phyloP scores from a whole-genome alignment of 2,113 vertebrate genomes.

The Terrapene triunguis region DNA sequence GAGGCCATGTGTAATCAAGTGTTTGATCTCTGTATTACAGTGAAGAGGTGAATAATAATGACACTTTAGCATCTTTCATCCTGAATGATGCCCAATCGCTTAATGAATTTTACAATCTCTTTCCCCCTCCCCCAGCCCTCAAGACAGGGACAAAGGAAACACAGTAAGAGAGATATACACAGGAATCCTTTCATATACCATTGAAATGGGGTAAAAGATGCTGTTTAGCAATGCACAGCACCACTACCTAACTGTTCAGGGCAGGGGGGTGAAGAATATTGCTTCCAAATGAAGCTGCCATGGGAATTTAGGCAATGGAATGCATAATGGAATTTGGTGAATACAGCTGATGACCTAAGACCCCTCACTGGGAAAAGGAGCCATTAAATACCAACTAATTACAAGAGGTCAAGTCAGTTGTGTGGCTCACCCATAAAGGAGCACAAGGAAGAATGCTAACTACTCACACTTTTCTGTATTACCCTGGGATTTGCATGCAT shows the following conservation, averaged over 20 bases:
- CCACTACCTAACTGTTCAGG: not conserved
- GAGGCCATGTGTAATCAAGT: not conserved
- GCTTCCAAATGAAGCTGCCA: not conserved
- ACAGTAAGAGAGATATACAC: not conserved
- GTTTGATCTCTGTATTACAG: not conserved
- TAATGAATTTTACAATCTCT: not conserved
- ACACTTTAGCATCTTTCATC: not conserved
- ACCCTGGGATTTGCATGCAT: not conserved
- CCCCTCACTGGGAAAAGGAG: not conserved
- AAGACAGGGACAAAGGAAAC: not conserved
- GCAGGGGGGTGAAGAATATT: not conserved
- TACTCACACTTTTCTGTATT: not conserved
- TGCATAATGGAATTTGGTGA: not conserved
- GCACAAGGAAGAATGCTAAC: not conserved
- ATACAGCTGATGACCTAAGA: not conserved
- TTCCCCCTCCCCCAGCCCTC: not conserved
- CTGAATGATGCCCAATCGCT: not conserved
- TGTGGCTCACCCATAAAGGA: not conserved
- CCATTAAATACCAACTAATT: not conserved
- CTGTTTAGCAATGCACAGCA: not conserved
- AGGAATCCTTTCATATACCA: not conserved
- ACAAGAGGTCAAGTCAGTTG: not conserved
- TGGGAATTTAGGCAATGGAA: not conserved
- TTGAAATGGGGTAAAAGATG: not conserved
- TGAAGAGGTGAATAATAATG: not conserved